phyloP scores from a whole-genome alignment of 2,797 vertebrate species.

The Amblyopsis hoosieri region DNA sequence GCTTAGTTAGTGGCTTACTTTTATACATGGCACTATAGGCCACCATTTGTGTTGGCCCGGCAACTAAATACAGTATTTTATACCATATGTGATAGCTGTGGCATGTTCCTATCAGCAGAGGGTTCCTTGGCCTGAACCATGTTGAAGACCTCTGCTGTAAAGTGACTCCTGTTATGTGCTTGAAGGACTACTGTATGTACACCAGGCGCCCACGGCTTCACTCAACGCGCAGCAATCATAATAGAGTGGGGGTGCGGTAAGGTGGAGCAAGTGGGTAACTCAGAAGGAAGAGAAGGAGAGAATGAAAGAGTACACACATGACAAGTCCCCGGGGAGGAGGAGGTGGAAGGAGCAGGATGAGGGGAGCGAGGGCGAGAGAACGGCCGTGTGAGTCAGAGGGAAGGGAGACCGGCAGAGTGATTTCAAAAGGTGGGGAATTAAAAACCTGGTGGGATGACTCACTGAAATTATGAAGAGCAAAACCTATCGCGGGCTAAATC shows the following conservation, averaged over 20 bases:
- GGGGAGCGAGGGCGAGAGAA: constrained; percentile 18
- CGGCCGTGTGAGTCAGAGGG: constrained; percentile 26
- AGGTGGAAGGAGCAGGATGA: not conserved
- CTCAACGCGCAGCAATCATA: constrained; percentile 7
- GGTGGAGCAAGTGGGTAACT: not conserved
- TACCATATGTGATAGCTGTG: too few species aligned
- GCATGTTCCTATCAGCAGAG: too few species aligned
- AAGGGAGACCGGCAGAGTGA: not conserved
- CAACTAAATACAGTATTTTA: too few species aligned
- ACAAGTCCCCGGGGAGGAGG: not conserved
- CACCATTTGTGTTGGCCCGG: too few species aligned
- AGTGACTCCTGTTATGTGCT: too few species aligned
- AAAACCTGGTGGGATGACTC: constrained; percentile 25
- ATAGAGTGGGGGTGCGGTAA: not conserved
- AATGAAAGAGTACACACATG: not conserved
- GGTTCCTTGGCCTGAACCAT: too few species aligned
- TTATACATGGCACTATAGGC: too few species aligned
- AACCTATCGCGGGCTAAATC: not conserved
- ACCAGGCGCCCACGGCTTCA: not conserved
- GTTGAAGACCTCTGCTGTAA: too few species aligned
- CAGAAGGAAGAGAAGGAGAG: not conserved
- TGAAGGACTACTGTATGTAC: not conserved
- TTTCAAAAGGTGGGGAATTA: constrained; percentile 8
- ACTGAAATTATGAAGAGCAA: constrained; percentile 22
- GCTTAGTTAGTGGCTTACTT: too few species aligned